Conservation (phyloP, 1,140 invertebrate species). For the Archivesica marissinica region DNA sequence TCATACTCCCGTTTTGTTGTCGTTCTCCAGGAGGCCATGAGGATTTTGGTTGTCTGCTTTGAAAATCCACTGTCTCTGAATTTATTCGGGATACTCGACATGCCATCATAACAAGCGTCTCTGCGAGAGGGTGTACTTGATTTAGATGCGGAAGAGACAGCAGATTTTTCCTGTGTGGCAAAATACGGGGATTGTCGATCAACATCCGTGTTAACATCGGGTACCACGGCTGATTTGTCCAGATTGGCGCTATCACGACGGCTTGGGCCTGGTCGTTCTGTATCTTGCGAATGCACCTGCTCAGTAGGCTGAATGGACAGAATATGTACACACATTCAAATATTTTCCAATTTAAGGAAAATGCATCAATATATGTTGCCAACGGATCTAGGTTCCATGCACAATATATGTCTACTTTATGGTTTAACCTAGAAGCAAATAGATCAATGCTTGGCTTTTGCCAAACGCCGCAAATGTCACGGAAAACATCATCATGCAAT, state of each 20-base stretch:
- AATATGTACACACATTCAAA: conserved; percentile 48
- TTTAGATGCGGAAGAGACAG: conserved; percentile 2
- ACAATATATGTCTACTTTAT: neutral
- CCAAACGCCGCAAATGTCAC: neutral
- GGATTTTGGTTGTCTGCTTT: neutral
- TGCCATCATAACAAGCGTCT: neutral
- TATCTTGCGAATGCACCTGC: conserved; percentile 42
- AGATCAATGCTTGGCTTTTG: neutral
- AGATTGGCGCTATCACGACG: conserved; percentile 52
- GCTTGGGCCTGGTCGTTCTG: conserved; percentile 41
- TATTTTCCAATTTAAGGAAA: conserved; percentile 42
- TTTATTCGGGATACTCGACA: conserved; percentile 3
- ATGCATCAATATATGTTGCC: conserved; percentile 43
- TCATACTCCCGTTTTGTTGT: conserved; percentile 14
- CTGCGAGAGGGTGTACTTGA: neutral
- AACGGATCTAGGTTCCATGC: neutral
- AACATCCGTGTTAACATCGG: conserved; percentile 4
- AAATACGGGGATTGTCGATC: neutral
- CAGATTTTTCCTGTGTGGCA: neutral
- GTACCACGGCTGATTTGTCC: conserved; percentile 61
- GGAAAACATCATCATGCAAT: neutral
- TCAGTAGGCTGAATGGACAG: conserved; percentile 60
- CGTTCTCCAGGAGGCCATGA: conserved; percentile 8
- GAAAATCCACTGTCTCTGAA: conserved; percentile 11
- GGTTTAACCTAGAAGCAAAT: conserved; percentile 1